These are phyloP conservation scores for Parascotia fuliginaria DNA, from an alignment of 2,888 invertebrate genomes.

Conservation along the genomic window DNA sequence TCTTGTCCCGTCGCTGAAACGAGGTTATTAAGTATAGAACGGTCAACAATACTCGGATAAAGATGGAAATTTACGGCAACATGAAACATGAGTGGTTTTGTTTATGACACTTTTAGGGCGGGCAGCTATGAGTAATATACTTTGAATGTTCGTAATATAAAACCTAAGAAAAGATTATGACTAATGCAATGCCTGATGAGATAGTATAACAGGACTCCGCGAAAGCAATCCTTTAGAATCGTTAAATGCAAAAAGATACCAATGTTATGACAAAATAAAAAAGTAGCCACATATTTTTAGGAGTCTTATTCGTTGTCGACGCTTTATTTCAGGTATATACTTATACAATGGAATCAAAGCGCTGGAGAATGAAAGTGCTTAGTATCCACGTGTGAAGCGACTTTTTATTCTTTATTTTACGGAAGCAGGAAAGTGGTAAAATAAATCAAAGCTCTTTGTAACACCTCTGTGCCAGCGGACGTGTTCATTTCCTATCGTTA, in stretches of 20 bases:
- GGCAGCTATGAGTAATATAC: slow-evolving; percentile 25
- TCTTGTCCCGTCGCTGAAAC: slow-evolving; percentile 12
- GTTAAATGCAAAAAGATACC: slow-evolving; percentile 16
- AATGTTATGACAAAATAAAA: slow-evolving; percentile 18
- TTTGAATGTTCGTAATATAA: slow-evolving; percentile 20
- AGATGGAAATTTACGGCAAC: slow-evolving; percentile 14
- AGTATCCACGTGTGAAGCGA: slow-evolving; percentile 13
- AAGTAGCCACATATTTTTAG: slow-evolving; percentile 14
- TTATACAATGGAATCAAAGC: slow-evolving; percentile 21
- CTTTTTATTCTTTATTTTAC: slow-evolving; percentile 23
- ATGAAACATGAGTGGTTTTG: slow-evolving; percentile 13
- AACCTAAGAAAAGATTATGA: slow-evolving; percentile 25
- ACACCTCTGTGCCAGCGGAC: slow-evolving; percentile 11
- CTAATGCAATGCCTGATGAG: slow-evolving; percentile 24
- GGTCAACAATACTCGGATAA: slow-evolving; percentile 16
- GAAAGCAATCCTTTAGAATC: slow-evolving; percentile 15
- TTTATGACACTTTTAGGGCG: slow-evolving; percentile 22
- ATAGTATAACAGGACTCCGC: slow-evolving; percentile 20
- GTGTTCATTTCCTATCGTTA: slow-evolving; percentile 25
- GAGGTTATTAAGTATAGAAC: slow-evolving; percentile 18
- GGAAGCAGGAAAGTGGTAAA: slow-evolving; percentile 22
- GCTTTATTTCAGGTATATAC: slow-evolving; percentile 14
- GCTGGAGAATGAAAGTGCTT: slow-evolving; percentile 6
- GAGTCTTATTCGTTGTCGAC: slow-evolving; percentile 11
- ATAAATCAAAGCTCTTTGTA: slow-evolving; percentile 32